Conservation (phyloP, 2,113 vertebrate species). For the Aspidoscelis tigris region DNA sequence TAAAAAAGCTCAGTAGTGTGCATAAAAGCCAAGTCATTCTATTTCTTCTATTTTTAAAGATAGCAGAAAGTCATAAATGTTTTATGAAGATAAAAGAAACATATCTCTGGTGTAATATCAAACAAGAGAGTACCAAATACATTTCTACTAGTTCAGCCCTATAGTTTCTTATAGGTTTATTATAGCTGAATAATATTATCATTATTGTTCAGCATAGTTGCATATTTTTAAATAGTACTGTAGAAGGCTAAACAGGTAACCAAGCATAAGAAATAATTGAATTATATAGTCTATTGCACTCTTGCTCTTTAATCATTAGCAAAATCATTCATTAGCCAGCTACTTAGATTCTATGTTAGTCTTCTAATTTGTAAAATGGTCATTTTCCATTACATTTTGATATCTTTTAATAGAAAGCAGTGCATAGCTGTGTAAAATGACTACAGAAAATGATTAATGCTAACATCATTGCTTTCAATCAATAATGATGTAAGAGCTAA, state of each 20-base stretch:
- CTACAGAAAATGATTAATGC: background rate
- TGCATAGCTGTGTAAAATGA: background rate
- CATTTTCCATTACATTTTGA: rapidly evolving
- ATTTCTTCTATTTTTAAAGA: background rate
- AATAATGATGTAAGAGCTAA: background rate
- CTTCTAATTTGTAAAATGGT: background rate
- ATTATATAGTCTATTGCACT: background rate
- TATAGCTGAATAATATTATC: background rate
- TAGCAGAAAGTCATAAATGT: background rate
- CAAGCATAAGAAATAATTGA: background rate
- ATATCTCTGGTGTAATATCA: background rate
- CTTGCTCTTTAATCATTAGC: background rate
- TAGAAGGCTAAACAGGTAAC: background rate
- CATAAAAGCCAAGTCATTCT: background rate
- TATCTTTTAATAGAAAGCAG: background rate
- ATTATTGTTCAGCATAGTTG: conserved; percentile 7
- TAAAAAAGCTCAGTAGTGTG: background rate
- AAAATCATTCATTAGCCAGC: conserved; percentile 1
- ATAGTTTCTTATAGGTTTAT: background rate
- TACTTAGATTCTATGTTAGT: background rate
- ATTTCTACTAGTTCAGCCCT: background rate
- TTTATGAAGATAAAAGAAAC: background rate
- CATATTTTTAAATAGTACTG: background rate
- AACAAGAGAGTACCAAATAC: background rate
- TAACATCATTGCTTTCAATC: background rate